Conservation (phyloP, 2,797 vertebrate genomes). For the Kryptolebias ocellatus region DNA sequence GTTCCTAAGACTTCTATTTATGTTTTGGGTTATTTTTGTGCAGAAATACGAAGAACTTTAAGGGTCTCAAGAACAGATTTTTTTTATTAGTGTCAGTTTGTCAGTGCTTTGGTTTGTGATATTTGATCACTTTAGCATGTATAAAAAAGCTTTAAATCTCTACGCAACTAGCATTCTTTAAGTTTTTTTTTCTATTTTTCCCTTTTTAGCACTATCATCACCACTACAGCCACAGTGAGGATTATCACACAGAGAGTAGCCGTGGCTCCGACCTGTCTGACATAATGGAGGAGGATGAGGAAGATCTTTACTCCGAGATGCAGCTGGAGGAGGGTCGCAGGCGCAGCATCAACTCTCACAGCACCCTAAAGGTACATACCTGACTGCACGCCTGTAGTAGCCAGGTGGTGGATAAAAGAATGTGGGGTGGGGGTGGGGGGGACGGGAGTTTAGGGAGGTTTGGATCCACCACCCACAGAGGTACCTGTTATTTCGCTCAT, state of each 20-base stretch:
- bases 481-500: conserved; percentile 26
- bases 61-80: too few relatives aligned
- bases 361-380: conserved; percentile 90
- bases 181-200: not conserved
- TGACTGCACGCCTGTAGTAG: conserved; percentile 20
- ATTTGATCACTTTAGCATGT: too few relatives aligned
- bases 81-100: not conserved
- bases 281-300: conserved; percentile 99
- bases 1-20: not conserved
- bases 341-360: conserved; percentile 91
- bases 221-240: conserved; percentile 90
- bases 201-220: conserved; percentile 80
- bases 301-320: conserved; percentile 97
- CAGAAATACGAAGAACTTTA: not conserved
- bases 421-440: not conserved
- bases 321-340: conserved; percentile 94
- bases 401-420: not conserved
- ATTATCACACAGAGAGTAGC: conserved; percentile 97
- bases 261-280: conserved; percentile 96
- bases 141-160: not conserved
- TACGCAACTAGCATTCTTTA: not conserved
- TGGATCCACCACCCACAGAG: conserved; percentile 23
- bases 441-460: not conserved
- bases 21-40: not conserved
- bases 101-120: not conserved